Base-by-base conservation (phyloP, 2,888 invertebrate genomes). In the Ichneumoninae sp. region DNA sequence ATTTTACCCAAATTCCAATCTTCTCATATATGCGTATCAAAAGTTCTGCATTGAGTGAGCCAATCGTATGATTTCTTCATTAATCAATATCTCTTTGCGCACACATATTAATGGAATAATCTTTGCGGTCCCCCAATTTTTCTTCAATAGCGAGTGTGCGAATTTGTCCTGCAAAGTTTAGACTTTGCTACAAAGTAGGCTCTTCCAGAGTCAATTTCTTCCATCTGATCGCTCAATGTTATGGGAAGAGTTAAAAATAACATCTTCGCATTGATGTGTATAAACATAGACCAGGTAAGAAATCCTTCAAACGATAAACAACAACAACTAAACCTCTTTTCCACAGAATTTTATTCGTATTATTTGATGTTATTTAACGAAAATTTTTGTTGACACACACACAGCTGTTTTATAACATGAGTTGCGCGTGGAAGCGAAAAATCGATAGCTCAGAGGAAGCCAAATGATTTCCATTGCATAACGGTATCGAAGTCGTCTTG, bases 381-480 rank as follows among this genome's bases (percentile, higher is more conserved):
- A 22, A 7, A 40, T 10, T 22, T 6, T 54, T 54, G 8, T 54
- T 54, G 7, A 19, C 54, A 54, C 6, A 6, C 8, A 8, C 22
- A 8, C 8, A 54, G 8, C 8, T 22, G 22, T 22, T 57, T 57
- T 13, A 4, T 10, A 26, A 26, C 8, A 26, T 22, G 26, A 10
- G 73, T 8, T 36, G 5, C n/a, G 44, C 30, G 33, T 26, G 36
- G 22, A 16, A 60, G 57, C 30, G 10, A 68, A 47, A 44, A 26
- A 33, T 68, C 74, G n/a, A 19, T 69, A 16, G 60, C 44, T 69
- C 19, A 22, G 33, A n/a, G 4, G 83, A 83, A 83, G 76, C 83
- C 83, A 66, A 83, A 80, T 33, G 60, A 83, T 60, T 66, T 26
- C 66, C 40, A 76, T 83, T 83, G 79, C 75, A 65, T 71, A 65